These are phyloP conservation scores for Bathynomus jamesi DNA, from an alignment of 1,140 invertebrate species.

Conservation along the genomic window DNA sequence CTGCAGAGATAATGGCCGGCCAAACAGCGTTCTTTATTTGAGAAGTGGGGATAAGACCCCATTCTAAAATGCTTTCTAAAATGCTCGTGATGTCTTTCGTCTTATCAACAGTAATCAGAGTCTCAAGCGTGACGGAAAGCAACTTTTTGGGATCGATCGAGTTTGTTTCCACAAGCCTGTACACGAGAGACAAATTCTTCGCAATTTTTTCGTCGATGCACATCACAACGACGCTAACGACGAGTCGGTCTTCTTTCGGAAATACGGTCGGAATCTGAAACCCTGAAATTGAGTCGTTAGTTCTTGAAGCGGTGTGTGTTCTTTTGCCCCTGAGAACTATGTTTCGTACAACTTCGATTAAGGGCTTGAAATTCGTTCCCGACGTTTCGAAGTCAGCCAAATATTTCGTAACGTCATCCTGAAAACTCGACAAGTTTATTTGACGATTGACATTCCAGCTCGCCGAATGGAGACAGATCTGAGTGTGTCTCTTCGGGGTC, in stretches of 20 bases:
- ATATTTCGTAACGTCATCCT: no score
- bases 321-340: no score
- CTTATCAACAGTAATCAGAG: neutral
- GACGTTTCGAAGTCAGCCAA: neutral
- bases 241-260: neutral
- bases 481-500: no score
- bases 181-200: neutral
- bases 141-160: neutral
- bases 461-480: no score
- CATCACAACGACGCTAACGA: neutral
- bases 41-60: neutral
- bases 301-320: no score
- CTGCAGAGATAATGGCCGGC: neutral
- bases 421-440: no score
- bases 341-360: no score
- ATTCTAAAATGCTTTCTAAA: neutral
- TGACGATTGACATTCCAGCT: no score
- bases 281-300: no score
- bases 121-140: neutral
- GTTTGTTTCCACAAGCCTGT: neutral
- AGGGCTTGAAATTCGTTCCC: neutral
- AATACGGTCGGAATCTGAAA: neutral
- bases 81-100: neutral
- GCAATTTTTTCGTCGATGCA: neutral
- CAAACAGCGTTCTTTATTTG: neutral